phyloP scores from a whole-genome alignment of 1,140 invertebrate species.

The Myzus persicae region DNA sequence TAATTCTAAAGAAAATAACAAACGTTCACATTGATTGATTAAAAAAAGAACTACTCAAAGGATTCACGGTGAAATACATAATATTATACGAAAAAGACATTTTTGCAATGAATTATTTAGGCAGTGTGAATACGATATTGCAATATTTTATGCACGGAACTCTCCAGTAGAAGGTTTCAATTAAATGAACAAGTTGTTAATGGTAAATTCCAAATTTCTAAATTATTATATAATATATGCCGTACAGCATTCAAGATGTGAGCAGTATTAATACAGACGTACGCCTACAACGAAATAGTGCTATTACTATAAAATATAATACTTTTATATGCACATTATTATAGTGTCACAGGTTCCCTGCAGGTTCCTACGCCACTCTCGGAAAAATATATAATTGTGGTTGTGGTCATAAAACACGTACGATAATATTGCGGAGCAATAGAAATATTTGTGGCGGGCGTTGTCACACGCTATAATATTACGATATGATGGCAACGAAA shows the following conservation, averaged over 20 bases:
- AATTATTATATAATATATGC: neutral
- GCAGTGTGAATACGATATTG: neutral
- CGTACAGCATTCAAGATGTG: too few relatives aligned
- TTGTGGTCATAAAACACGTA: neutral
- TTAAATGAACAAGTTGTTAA: neutral
- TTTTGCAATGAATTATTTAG: neutral
- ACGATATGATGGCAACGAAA: neutral
- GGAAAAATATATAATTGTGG: neutral
- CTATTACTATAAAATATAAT: neutral
- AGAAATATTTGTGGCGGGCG: neutral
- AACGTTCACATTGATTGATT: neutral
- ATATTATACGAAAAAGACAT: neutral
- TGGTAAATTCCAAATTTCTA: neutral
- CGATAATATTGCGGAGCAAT: neutral
- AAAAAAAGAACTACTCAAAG: neutral
- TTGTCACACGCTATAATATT: neutral
- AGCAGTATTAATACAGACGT: too few relatives aligned
- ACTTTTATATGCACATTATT: neutral
- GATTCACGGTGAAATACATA: neutral
- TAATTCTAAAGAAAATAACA: neutral
- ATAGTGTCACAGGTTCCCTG: neutral
- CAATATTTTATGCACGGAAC: neutral
- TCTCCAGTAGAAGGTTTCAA: neutral
- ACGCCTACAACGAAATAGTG: neutral
- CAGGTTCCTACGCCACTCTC: neutral